phyloP scores from a whole-genome alignment of 2,797 vertebrate species.

The Otus scops region DNA sequence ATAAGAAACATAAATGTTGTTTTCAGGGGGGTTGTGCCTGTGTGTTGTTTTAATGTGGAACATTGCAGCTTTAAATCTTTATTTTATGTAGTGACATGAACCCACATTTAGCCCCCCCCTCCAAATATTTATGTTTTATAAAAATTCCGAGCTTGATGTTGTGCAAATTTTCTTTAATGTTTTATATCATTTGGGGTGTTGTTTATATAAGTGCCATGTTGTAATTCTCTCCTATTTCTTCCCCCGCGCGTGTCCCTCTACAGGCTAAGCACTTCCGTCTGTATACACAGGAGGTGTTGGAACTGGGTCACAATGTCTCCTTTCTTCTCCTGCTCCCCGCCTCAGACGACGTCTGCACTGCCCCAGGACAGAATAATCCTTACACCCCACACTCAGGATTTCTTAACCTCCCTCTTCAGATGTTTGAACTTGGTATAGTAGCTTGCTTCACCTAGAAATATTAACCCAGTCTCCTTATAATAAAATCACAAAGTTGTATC shows the following conservation, averaged over 20 bases:
- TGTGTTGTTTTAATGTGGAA: slow-evolving; percentile 76
- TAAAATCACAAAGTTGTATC: slow-evolving; percentile 89
- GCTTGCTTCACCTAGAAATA: slow-evolving; percentile 87
- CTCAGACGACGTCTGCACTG: slow-evolving; percentile 95
- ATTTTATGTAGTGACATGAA: slow-evolving; percentile 83
- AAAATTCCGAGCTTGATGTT: slow-evolving; percentile 80
- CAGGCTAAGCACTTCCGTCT: slow-evolving; percentile 96
- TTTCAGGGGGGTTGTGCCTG: slow-evolving; percentile 72
- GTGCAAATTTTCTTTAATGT: slow-evolving; percentile 80
- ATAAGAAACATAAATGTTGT: slow-evolving; percentile 84
- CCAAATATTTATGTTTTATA: slow-evolving; percentile 82
- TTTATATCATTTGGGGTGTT: slow-evolving; percentile 80
- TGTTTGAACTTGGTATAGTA: slow-evolving; percentile 98
- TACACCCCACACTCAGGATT: slow-evolving; percentile 92
- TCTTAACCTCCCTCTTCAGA: slow-evolving; percentile 98
- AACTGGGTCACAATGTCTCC: slow-evolving; percentile 94
- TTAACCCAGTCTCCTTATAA: slow-evolving; percentile 86
- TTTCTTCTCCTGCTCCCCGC: slow-evolving; percentile 97
- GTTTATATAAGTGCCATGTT: slow-evolving; percentile 81
- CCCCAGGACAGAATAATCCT: slow-evolving; percentile 96
- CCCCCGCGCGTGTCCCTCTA: slow-evolving; percentile 79
- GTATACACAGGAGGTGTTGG: slow-evolving; percentile 97
- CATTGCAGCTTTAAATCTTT: slow-evolving; percentile 80
- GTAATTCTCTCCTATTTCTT: slow-evolving; percentile 80
- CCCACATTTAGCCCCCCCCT: slow-evolving; percentile 62